Percentiles rank a stretch among this genome's conserved stretches.
phyloP scores from a whole-genome alignment of 2,888 invertebrate species.

The Lordiphosa fenestrarum region DNA sequence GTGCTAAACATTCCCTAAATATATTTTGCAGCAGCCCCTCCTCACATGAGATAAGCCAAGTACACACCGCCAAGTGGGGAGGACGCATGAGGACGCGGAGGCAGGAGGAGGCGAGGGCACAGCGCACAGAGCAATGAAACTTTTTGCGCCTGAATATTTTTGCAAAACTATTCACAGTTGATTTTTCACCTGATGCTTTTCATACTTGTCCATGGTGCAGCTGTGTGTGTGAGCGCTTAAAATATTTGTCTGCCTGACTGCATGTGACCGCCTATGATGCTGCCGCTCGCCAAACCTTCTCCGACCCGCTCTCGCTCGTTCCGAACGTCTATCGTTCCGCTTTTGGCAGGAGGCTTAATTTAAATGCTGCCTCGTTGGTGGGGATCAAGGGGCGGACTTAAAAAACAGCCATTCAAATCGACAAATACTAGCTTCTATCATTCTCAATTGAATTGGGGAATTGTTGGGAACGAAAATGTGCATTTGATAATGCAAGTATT shows the following conservation, averaged over 20 bases:
- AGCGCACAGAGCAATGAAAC: constrained; percentile 55
- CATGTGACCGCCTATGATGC: constrained; percentile 29
- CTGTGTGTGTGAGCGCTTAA: constrained; percentile 54
- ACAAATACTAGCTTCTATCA: no score
- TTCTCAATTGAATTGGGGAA: no score
- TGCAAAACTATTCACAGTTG: constrained; percentile 74
- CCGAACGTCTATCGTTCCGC: no score
- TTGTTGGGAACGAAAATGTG: no score
- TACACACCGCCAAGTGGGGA: constrained; percentile 36
- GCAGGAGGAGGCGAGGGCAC: constrained; percentile 6
- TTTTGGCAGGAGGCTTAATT: no score
- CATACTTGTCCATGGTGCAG: constrained; percentile 25
- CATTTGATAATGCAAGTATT: no score
- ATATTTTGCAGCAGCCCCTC: constrained; percentile 67
- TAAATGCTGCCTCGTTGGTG: no score
- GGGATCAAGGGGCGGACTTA: no score
- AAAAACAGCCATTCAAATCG: no score
- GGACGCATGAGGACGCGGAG: neutral
- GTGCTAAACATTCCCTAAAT: constrained; percentile 74
- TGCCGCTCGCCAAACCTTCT: constrained; percentile 31
- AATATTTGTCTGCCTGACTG: constrained; percentile 61
- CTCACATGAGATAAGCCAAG: constrained; percentile 57
- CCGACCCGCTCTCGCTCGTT: neutral
- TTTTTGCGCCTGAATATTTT: constrained; percentile 74
- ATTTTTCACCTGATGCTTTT: constrained; percentile 75